These are phyloP conservation scores for Ochotona curzoniae DNA, from an alignment of 2,113 vertebrate species.

Conservation along the genomic window DNA sequence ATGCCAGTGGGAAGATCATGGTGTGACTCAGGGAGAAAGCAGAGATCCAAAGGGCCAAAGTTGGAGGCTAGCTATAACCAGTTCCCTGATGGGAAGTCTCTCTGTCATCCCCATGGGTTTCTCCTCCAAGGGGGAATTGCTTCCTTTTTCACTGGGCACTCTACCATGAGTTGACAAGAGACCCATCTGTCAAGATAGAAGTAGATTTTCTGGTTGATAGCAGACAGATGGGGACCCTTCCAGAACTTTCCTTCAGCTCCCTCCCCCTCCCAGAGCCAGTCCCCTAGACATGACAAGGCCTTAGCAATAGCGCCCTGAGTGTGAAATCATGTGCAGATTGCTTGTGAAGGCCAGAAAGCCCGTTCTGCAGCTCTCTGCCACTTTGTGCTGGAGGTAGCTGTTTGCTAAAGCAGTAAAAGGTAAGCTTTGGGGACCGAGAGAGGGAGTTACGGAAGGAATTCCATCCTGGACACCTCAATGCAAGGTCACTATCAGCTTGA, in stretches of 20 bases:
- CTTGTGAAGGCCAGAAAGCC: slow-evolving; percentile 10
- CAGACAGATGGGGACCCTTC: not conserved
- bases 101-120: slow-evolving; percentile 6
- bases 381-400: not conserved
- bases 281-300: not conserved
- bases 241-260: not conserved
- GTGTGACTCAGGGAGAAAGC: not conserved
- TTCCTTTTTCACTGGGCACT: slow-evolving; percentile 10
- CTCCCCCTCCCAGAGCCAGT: slow-evolving; percentile 8
- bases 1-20: not conserved
- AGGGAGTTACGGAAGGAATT: not conserved
- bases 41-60: slow-evolving; percentile 9
- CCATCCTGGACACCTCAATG: not conserved
- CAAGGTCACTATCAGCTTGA: not conserved
- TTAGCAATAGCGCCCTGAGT: not conserved
- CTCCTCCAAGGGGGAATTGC: not conserved
- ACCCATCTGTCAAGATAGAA: not conserved
- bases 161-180: not conserved
- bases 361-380: not conserved
- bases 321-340: not conserved
- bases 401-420: not conserved
- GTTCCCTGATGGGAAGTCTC: not conserved
- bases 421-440: not conserved
- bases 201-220: not conserved
- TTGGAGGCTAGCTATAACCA: not conserved